phyloP scores from a whole-genome alignment of 2,113 vertebrate species.

The Seriola quinqueradiata region DNA sequence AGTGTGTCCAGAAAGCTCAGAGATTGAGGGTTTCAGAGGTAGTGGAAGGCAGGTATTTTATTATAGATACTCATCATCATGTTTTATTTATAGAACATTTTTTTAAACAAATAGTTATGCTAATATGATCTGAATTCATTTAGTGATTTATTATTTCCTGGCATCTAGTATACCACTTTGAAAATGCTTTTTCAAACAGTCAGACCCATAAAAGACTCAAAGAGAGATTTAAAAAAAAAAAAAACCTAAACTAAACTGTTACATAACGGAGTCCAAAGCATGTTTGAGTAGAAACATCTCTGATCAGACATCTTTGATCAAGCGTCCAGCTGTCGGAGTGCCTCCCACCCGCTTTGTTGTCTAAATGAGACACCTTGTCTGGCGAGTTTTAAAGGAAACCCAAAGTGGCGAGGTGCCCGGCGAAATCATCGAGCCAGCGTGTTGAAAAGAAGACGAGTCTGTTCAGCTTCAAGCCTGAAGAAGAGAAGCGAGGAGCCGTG shows the following conservation, averaged over 20 bases:
- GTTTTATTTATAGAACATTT: background rate
- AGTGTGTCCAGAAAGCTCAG: background rate
- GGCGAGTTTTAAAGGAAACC: constrained; percentile 53
- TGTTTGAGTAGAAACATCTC: constrained; percentile 28
- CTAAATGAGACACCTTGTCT: constrained; percentile 72
- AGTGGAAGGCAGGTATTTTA: background rate
- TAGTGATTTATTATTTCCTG: background rate
- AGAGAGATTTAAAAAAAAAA: no score
- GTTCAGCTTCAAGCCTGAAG: constrained; percentile 32
- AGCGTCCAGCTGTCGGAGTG: constrained; percentile 37
- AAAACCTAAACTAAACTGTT: constrained; percentile 6
- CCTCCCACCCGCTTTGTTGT: constrained; percentile 57
- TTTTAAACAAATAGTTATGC: background rate
- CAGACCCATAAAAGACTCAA: background rate
- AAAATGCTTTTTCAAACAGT: constrained; percentile 1
- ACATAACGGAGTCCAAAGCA: constrained; percentile 40
- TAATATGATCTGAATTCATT: background rate
- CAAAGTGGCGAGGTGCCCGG: constrained; percentile 53
- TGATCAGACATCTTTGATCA: constrained; percentile 63
- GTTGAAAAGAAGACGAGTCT: constrained; percentile 47
- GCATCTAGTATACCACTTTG: background rate
- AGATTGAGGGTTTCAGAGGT: background rate
- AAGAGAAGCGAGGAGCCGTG: constrained; percentile 1
- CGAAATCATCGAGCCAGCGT: constrained; percentile 9
- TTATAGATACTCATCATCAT: background rate